Evolutionary conservation across 2,888 invertebrate genomes (phyloP).

Genomic region (Drosophila borealis): DNA sequence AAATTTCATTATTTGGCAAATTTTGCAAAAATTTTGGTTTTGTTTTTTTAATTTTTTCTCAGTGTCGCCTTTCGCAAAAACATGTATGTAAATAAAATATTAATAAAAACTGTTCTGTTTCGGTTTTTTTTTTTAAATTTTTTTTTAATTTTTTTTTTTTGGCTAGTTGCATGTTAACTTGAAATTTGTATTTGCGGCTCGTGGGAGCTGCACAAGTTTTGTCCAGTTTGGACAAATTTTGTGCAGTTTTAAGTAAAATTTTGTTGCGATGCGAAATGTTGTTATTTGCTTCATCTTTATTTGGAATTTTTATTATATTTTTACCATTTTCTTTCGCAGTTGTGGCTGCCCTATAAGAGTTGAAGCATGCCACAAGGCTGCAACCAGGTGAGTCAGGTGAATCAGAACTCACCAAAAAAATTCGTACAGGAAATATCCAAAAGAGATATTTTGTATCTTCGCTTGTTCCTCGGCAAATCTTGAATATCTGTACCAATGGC

Average conservation of each 20-base stretch:
- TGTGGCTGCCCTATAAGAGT: background rate
- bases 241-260: slow-evolving; percentile 29
- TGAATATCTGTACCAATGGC: slow-evolving; percentile 23
- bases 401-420: slow-evolving; percentile 28
- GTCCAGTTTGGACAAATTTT: slow-evolving; percentile 29
- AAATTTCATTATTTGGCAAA: slow-evolving; percentile 25
- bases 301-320: background rate
- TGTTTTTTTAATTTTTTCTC: slow-evolving; percentile 15
- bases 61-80: slow-evolving; percentile 42
- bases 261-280: slow-evolving; percentile 8
- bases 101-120: slow-evolving; percentile 59
- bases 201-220: slow-evolving; percentile 32
- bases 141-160: slow-evolving; percentile 25
- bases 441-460: background rate
- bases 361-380: slow-evolving; percentile 36
- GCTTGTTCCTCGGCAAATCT: slow-evolving; percentile 11
- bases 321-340: background rate
- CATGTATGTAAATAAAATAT: slow-evolving; percentile 68
- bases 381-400: slow-evolving; percentile 35
- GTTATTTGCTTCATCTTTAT: slow-evolving; percentile 2
- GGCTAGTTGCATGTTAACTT: slow-evolving; percentile 21
- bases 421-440: too few relatives aligned
- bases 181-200: slow-evolving; percentile 28
- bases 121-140: slow-evolving; percentile 18
- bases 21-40: slow-evolving; percentile 41